phyloP scores from a whole-genome alignment of 2,888 invertebrate species.

The Phragmatobia fuliginosa region DNA sequence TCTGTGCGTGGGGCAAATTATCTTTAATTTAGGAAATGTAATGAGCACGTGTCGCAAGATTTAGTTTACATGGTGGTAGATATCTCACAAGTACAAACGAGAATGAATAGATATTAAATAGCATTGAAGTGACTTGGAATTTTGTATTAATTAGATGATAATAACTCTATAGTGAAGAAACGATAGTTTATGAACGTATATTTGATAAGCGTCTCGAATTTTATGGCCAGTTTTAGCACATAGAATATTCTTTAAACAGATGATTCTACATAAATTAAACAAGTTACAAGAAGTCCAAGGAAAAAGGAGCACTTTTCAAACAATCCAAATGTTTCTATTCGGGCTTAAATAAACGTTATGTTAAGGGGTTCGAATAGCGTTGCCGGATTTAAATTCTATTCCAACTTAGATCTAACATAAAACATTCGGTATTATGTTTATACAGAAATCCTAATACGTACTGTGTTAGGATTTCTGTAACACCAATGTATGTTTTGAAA shows the following conservation, averaged over 20 bases:
- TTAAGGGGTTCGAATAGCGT: background rate
- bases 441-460: no score
- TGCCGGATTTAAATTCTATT: background rate
- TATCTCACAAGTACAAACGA: constrained; percentile 27
- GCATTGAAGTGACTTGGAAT: background rate
- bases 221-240: background rate
- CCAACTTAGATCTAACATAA: background rate
- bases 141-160: constrained; percentile 11
- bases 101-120: constrained; percentile 22
- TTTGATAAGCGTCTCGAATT: no score
- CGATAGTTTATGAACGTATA: no score
- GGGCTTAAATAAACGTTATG: background rate
- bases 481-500: no score
- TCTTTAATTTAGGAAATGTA: constrained; percentile 49
- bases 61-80: constrained; percentile 36
- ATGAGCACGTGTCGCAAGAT: constrained; percentile 38
- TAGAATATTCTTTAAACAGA: background rate
- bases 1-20: constrained; percentile 45
- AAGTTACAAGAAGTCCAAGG: background rate
- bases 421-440: background rate
- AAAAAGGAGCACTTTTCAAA: background rate
- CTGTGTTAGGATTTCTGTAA: no score
- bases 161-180: no score
- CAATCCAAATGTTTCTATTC: background rate
- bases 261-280: background rate